Base-by-base conservation (phyloP, 1,140 invertebrate species). In the Oedothorax gibbosus region DNA sequence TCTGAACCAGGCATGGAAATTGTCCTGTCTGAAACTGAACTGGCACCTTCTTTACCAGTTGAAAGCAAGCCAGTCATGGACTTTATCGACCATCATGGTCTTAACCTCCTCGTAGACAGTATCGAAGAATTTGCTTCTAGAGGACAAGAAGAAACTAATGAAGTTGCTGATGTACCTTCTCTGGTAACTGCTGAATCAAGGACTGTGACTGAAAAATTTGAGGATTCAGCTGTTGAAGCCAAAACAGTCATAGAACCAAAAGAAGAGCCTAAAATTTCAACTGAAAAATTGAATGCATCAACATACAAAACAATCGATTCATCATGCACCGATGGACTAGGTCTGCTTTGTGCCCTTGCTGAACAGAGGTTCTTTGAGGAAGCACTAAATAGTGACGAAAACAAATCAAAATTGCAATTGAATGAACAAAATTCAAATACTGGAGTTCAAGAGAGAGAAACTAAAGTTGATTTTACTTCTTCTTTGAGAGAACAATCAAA, bases 341-440 rank as follows among this genome's bases (percentile, higher is more conserved):
- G 94, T 79, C 89, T 97, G 49, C 89, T 97, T 7, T 97, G 96
- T 89, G 95, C 95, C 0, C 90, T 97, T 49, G 96, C 95, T 0
- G 95, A 96, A 88, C 95, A 96, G 88, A 92, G 95, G 78, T 94
- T 95, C 82, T 93, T 94, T 90, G 95, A 95, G 88, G 94, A 95
- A 49, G 86, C 87, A 10, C 50, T 84, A 85, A 87, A 82, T 87
- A 75, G 71, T 86, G 0, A 93, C 94, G 88, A 64, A 18, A 86
- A 60, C 57, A 77, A 84, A 68, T 20, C 56, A 50, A 12, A 8
- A 50, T 15, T 72, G n/a, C n/a, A 35, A 18, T 35, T 18, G 11
- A 75, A 85, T 71, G 56, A 54, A 14, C 49, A 54, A 6, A 53
- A 62, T 12, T 66, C 68, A 51, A 49, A 53, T 65, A 3, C 51